These are phyloP conservation scores for Nanorana parkeri DNA, from an alignment of 2,113 vertebrate genomes.

Conservation along the genomic window DNA sequence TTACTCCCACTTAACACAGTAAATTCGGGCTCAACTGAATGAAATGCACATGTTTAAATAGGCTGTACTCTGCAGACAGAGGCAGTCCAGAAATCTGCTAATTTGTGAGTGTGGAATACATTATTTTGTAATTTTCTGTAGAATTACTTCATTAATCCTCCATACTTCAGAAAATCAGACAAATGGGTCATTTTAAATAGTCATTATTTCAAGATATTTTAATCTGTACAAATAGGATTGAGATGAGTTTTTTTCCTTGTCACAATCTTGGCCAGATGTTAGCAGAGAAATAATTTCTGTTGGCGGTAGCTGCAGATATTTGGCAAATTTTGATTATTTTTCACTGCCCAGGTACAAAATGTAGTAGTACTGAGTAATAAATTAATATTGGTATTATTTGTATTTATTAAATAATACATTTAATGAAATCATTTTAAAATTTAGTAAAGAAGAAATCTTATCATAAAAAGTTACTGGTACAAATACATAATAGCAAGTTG, in stretches of 20 bases:
- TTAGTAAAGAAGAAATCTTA: too few species aligned
- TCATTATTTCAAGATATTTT: slow-evolving; percentile 51
- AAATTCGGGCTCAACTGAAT: background rate
- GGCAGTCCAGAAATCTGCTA: slow-evolving; percentile 2
- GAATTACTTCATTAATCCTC: slow-evolving; percentile 47
- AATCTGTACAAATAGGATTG: slow-evolving; percentile 40
- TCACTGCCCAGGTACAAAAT: background rate
- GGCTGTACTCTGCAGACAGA: background rate
- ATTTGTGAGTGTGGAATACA: slow-evolving; percentile 27
- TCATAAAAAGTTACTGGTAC: too few species aligned
- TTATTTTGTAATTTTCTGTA: slow-evolving; percentile 38
- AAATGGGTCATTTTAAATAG: slow-evolving; percentile 33
- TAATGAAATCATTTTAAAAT: too few species aligned
- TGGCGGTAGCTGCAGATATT: background rate
- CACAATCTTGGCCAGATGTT: slow-evolving; percentile 20
- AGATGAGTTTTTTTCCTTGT: slow-evolving; percentile 27
- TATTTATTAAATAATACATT: too few species aligned
- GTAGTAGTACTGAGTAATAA: too few species aligned
- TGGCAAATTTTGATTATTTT: background rate
- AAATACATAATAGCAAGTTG: too few species aligned
- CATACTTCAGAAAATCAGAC: slow-evolving; percentile 38
- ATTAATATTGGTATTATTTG: too few species aligned
- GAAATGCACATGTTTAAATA: background rate
- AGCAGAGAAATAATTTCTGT: slow-evolving; percentile 3
- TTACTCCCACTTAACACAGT: slow-evolving; percentile 1